Conservation (phyloP, 53 echinoderm and acorn worm species). For the Stichopus horrens region DNA sequence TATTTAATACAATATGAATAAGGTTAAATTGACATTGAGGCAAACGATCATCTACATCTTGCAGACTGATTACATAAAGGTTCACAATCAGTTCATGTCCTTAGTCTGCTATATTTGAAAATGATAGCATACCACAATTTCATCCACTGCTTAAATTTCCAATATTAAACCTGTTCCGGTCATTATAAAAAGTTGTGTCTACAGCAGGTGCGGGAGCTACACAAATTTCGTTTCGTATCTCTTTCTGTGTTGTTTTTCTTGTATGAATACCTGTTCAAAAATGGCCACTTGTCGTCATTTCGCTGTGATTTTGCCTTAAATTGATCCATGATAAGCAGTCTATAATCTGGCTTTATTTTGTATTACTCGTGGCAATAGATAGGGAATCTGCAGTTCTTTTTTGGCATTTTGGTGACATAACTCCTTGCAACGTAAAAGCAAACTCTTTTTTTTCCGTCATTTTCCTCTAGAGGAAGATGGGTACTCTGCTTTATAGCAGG, state of each 20-base stretch:
- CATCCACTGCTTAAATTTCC: neutral
- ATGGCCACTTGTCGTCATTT: too few relatives aligned
- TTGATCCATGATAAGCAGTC: too few relatives aligned
- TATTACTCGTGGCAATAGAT: too few relatives aligned
- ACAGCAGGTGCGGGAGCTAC: neutral
- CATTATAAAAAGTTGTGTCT: neutral
- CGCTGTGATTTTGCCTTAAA: too few relatives aligned
- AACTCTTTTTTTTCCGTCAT: too few relatives aligned
- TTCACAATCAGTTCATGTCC: too few relatives aligned
- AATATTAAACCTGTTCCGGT: neutral
- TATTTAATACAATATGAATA: neutral
- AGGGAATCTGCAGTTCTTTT: too few relatives aligned
- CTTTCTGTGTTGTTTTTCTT: neutral
- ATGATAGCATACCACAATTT: neutral
- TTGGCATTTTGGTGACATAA: too few relatives aligned
- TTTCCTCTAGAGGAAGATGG: too few relatives aligned
- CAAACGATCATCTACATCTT: neutral
- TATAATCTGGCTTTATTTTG: too few relatives aligned
- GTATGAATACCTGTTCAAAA: neutral
- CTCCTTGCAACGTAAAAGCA: too few relatives aligned
- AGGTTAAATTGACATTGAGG: neutral
- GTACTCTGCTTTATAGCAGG: too few relatives aligned
- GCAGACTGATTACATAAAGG: neutral
- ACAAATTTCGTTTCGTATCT: neutral
- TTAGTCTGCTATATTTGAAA: neutral